Evolutionary conservation across 2,113 vertebrate genomes (phyloP).

Genomic region (Paracyprichromis sp.): DNA sequence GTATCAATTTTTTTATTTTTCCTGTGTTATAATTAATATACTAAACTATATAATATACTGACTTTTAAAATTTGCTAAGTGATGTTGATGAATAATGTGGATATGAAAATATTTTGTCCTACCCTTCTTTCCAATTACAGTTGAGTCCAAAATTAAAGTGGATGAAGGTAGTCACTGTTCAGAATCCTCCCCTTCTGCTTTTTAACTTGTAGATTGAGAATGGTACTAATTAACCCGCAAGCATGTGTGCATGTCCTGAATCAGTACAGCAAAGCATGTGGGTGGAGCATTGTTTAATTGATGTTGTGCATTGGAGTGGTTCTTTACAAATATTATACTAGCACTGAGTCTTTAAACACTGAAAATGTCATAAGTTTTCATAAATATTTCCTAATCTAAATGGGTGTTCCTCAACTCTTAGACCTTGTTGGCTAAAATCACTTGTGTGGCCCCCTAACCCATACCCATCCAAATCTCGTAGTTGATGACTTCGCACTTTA

Average conservation of each 20-base stretch:
- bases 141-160: slow-evolving; percentile 75
- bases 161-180: slow-evolving; percentile 75
- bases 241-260: slow-evolving; percentile 70
- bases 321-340: not conserved
- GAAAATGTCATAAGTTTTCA: not conserved
- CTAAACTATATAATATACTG: not conserved
- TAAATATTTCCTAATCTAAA: not conserved
- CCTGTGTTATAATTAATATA: not conserved
- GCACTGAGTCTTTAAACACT: not conserved
- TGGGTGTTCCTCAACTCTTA: not conserved
- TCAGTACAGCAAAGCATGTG: slow-evolving; percentile 12
- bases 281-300: not conserved
- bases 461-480: not conserved
- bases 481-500: not conserved
- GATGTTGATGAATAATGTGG: not conserved
- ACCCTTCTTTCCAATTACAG: slow-evolving; percentile 73
- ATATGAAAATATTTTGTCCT: slow-evolving; percentile 60
- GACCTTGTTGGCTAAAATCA: not conserved
- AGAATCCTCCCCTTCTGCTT: not conserved
- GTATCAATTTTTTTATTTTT: not conserved
- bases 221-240: slow-evolving; percentile 61
- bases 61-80: not conserved
- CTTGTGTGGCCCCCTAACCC: not conserved
- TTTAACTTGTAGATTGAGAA: slow-evolving; percentile 37
- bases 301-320: not conserved